Conservation (phyloP, 2,888 invertebrate species). For the Troilus luridus region DNA sequence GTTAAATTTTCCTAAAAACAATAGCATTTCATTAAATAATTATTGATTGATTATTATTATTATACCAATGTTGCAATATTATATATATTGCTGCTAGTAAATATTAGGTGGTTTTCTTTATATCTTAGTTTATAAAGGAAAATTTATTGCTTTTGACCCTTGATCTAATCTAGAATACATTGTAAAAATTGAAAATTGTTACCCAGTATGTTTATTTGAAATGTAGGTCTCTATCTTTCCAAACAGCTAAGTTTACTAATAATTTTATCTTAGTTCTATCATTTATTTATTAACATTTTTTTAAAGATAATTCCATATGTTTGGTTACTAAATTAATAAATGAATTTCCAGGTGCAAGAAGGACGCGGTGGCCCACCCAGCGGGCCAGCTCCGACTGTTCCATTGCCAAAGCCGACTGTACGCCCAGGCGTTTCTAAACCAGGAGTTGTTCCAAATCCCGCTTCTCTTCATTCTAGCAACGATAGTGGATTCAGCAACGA, state of each 20-base stretch:
- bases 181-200: not conserved
- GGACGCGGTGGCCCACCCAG: constrained; percentile 61
- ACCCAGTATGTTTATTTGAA: no score
- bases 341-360: constrained; percentile 8
- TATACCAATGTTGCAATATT: no score
- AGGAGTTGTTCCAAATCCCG: constrained; percentile 65
- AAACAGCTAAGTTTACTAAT: not conserved
- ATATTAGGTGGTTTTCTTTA: no score
- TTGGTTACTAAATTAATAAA: constrained; percentile 7
- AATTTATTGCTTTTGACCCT: no score
- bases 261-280: not conserved
- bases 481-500: constrained; percentile 94
- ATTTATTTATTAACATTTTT: not conserved
- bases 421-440: constrained; percentile 69
- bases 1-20: no score
- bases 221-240: not conserved
- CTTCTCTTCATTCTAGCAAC: constrained; percentile 89
- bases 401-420: constrained; percentile 64
- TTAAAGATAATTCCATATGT: not conserved
- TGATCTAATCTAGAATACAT: not conserved
- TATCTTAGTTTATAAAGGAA: no score
- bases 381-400: constrained; percentile 69
- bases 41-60: no score
- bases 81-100: no score
- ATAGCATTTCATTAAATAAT: no score